Evolutionary conservation across 2,113 vertebrate genomes (phyloP), one percentile per base, ranked within the genome.

Genomic region (Callocephalon fimbriatum): DNA sequence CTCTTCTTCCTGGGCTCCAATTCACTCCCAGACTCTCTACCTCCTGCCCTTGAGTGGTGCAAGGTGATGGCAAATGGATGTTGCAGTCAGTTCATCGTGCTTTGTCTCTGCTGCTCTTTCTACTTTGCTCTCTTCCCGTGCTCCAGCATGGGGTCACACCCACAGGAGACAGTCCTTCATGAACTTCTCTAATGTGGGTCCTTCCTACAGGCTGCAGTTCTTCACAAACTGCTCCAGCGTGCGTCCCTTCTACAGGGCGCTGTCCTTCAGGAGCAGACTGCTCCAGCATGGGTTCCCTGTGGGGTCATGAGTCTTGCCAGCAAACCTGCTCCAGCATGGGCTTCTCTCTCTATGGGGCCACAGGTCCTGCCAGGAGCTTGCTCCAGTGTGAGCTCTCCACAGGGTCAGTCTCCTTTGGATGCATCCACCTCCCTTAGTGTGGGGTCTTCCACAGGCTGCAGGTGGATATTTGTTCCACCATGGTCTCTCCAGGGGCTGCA

Each of bases 21-120:
- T 44, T 74, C 6, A 15, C 38, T 51, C 7, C 7, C 1, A 2
- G 5, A 9, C 65, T 22, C 26, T 50, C 42, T 72, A 2, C 35
- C 35, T 58, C 10, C 16, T 51, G 7, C 14, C 9, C 21, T 2
- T 5, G 2, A 29, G 45, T 1, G 0, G 27, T 1, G 1, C 45
- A 32, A 51, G 20, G 15, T 1, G 4, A 8, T 1, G 2, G 22
- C 20, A 44, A 50, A 26, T 15, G 37, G 31, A 26, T 1, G 0
- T 15, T 72, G 44, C 25, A 22, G 21, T 48, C 42, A 37, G 58
- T 40, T 56, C 20, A 12, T 65, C 16, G 42, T 38, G 15, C 2
- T 1, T 31, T 38, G 29, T 45, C 35, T 65, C 50, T 79, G 67
- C 50, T 3, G 13, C 42, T 88, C 31, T 10, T 80, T 65, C 35